Conservation (phyloP, 2,888 invertebrate species). For the Ellobium chinense region DNA sequence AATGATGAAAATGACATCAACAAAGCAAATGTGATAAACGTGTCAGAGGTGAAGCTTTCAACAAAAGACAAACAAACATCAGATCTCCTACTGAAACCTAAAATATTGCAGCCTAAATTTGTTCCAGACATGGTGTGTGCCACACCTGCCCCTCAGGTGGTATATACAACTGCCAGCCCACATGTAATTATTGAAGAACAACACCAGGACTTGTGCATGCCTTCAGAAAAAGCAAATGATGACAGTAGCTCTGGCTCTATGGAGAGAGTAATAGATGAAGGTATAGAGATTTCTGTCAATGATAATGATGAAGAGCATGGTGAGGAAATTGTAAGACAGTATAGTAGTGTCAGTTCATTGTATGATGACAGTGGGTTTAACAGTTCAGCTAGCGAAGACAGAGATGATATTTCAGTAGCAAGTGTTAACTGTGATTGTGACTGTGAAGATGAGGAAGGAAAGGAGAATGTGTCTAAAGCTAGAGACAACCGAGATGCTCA, state of each 20-base stretch:
- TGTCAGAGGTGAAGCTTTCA: no score
- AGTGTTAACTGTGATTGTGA: not conserved
- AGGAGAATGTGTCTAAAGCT: not conserved
- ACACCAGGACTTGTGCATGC: no score
- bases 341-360: not conserved
- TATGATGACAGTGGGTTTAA: conserved; percentile 32
- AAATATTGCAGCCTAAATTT: no score
- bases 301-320: not conserved
- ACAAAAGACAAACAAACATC: no score
- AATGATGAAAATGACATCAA: not conserved
- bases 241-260: not conserved
- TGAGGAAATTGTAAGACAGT: not conserved
- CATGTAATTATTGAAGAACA: no score
- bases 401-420: not conserved
- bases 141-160: no score
- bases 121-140: no score
- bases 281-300: not conserved
- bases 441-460: not conserved
- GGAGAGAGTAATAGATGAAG: not conserved
- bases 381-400: conserved; percentile 19
- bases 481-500: not conserved
- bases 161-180: no score
- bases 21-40: not conserved
- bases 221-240: not conserved
- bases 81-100: no score